Evolutionary conservation across 2,797 vertebrate species (phyloP).

Genomic region (Hydrophis major): DNA sequence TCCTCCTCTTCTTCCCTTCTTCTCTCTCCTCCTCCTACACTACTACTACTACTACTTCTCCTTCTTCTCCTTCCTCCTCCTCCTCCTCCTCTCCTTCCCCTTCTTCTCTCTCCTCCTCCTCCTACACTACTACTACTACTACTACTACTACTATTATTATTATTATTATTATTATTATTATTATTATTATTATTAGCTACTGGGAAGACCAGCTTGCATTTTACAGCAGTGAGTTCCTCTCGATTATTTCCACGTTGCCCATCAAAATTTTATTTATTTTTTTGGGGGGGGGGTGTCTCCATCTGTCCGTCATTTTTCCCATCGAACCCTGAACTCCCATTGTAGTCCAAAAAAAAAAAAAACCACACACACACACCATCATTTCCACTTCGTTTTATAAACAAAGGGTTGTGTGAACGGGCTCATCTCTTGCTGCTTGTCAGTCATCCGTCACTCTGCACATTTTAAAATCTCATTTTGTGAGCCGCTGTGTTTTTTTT

Average conservation of each 20-base stretch:
- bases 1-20: no score
- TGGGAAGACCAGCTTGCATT: background rate
- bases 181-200: background rate
- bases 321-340: no score
- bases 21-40: no score
- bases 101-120: no score
- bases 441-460: background rate
- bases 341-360: background rate
- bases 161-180: background rate
- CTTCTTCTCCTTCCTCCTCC: no score
- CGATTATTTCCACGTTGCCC: background rate
- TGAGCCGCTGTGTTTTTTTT: background rate
- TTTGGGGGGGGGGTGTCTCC: no score
- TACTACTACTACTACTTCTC: no score
- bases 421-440: rapidly evolving
- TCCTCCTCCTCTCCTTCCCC: no score
- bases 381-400: background rate
- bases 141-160: background rate
- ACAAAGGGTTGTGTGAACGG: background rate
- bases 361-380: no score
- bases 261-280: no score
- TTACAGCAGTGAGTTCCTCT: background rate
- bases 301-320: background rate
- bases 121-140: no score
- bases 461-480: background rate